A percentile compares a stretch with the other conserved stretches of the same genome.
phyloP scores from a whole-genome alignment of 2,888 invertebrate species.

The Serrognathus titanus region DNA sequence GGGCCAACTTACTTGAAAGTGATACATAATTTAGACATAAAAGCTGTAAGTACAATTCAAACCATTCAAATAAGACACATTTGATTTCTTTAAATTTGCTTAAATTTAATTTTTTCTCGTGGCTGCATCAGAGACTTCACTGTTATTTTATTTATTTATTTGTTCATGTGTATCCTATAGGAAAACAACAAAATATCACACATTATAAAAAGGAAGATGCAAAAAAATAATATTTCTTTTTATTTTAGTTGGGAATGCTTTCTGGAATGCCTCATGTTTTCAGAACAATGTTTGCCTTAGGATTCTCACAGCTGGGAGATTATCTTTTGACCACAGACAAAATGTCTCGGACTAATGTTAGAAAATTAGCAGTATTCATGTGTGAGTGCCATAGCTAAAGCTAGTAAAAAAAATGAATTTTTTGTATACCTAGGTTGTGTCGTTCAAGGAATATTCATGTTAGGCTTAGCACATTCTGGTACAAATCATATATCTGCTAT shows the following conservation, averaged over 20 bases:
- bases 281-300: conserved; percentile 57
- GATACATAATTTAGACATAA: conserved; percentile 66
- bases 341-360: conserved; percentile 59
- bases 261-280: conserved; percentile 62
- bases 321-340: conserved; percentile 55
- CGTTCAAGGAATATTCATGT: conserved; percentile 59
- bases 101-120: too few relatives aligned
- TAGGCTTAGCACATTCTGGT: conserved; percentile 62
- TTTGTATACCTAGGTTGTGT: conserved; percentile 51
- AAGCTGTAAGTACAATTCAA: conserved; percentile 51
- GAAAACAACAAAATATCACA: too few relatives aligned
- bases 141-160: too few relatives aligned
- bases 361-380: conserved; percentile 60
- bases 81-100: too few relatives aligned
- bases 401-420: neutral
- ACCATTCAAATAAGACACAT: too few relatives aligned
- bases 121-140: too few relatives aligned
- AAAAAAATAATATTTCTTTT: conserved; percentile 9
- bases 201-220: too few relatives aligned
- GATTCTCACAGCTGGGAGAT: conserved; percentile 58
- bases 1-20: conserved; percentile 67
- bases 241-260: conserved; percentile 57
- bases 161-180: too few relatives aligned
- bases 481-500: conserved; percentile 60
- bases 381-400: conserved; percentile 48